Evolutionary conservation across 2,888 invertebrate species (phyloP), one percentile per base, ranked within the genome.

Genomic region (Apodemia duryi): DNA sequence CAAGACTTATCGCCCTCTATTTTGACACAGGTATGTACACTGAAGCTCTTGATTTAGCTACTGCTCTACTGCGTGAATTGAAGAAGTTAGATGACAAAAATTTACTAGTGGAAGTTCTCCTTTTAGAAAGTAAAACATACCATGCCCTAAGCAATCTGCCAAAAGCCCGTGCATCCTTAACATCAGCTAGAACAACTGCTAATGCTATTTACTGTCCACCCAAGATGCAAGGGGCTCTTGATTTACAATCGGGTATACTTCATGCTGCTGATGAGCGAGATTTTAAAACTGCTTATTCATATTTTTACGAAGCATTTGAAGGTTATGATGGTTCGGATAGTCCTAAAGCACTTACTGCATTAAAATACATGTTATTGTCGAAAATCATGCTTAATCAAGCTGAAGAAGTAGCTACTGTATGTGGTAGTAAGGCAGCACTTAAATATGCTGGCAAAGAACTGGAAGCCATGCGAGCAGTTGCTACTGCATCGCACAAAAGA

Each of bases 241-340:
- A 99, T 88, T 93, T 99, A 72, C 99, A 99, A 83, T 99, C 99
- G 6, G 99, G 99, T 75, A 98, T 99, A 74, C 92, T 99, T 66
- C 99, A 99, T 90, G 99, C 99, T 10, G 99, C 99, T n/a, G 99
- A 99, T 83, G 99, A 99, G 86, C 96, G 97, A 76, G 99, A 99
- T 83, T 99, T 99, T 86, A 99, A 99, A 94, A 99, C 99, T 67
- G 99, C 99, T 61, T 99, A 98, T 91, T 99, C 99, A 66, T 99
- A 99, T 84, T 99, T 99, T 84, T 99, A 99, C 86, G 99, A 99
- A 93, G 99, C 99, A 13, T 99, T 99, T 86, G 99, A 99, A 92
- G 98, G 99, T 74, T 99, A 98, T 85, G 99, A 99, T 86, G 98
- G 98, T 73, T 97, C 98, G 5, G 98, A 98, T 76, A 96, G 95